Evolutionary conservation across 2,888 invertebrate species (phyloP).

Genomic region (Podabrus alpinus): DNA sequence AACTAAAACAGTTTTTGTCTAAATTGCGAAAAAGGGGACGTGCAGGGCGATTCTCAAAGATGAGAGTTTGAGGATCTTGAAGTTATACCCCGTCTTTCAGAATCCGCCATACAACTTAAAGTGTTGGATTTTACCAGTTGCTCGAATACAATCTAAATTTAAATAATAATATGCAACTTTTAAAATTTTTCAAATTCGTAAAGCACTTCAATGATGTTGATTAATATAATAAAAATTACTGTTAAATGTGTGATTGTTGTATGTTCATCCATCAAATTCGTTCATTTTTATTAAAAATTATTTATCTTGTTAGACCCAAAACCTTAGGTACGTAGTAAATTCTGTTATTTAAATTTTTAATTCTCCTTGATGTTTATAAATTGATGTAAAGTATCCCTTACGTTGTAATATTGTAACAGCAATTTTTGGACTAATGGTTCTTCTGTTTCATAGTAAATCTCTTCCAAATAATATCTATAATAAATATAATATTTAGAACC

Average conservation of each 20-base stretch:
- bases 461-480: not conserved
- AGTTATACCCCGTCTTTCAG: no score
- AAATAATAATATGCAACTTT: not conserved
- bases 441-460: not conserved
- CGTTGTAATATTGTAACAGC: constrained; percentile 3
- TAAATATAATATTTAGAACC: no score
- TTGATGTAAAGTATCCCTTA: not conserved
- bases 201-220: not conserved
- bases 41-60: no score
- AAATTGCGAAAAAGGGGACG: no score
- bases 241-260: not conserved
- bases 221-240: not conserved
- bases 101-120: not conserved
- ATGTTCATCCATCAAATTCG: not conserved
- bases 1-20: no score
- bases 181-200: not conserved
- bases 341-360: not conserved
- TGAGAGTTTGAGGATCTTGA: no score
- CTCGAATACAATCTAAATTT: not conserved
- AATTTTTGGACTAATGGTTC: not conserved
- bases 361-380: not conserved
- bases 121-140: not conserved
- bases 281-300: not conserved
- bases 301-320: not conserved
- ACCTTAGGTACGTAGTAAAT: not conserved